Conservation (phyloP, 35 echinoderm and acorn worm genomes). For the Apostichopus californicus region DNA sequence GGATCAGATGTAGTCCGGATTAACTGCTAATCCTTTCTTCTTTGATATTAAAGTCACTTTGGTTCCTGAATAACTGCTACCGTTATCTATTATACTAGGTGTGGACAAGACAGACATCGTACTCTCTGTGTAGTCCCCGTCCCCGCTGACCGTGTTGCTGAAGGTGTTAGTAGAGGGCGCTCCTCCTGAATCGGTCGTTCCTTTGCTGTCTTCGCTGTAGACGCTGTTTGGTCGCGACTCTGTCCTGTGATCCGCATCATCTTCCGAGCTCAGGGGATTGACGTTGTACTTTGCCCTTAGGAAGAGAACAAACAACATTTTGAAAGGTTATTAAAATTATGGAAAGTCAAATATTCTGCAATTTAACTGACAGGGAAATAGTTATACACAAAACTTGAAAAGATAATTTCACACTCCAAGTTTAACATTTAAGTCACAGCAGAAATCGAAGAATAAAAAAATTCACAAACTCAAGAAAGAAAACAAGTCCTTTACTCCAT, state of each 20-base stretch:
- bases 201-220: conserved; percentile 87
- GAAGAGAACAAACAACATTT: neutral
- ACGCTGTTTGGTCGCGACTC: conserved; percentile 79
- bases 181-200: conserved; percentile 51
- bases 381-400: too few species aligned
- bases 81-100: conserved; percentile 8
- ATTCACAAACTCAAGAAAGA: too few species aligned
- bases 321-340: too few species aligned
- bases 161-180: conserved; percentile 30
- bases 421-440: too few species aligned
- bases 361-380: too few species aligned
- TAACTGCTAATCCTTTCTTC: conserved; percentile 82
- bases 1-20: conserved; percentile 84
- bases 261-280: conserved; percentile 63
- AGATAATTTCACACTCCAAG: too few species aligned
- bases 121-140: conserved; percentile 35
- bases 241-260: conserved; percentile 63
- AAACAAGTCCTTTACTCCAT: too few species aligned
- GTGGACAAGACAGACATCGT: neutral
- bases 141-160: conserved; percentile 37
- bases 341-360: too few species aligned
- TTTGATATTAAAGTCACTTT: conserved; percentile 53
- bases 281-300: conserved; percentile 69
- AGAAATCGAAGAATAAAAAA: too few species aligned
- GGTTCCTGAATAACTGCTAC: conserved; percentile 23